A percentile compares a stretch with the other conserved stretches of the same genome.
Conservation (phyloP, 2,797 vertebrate genomes). For the Enteromius argenteus region DNA sequence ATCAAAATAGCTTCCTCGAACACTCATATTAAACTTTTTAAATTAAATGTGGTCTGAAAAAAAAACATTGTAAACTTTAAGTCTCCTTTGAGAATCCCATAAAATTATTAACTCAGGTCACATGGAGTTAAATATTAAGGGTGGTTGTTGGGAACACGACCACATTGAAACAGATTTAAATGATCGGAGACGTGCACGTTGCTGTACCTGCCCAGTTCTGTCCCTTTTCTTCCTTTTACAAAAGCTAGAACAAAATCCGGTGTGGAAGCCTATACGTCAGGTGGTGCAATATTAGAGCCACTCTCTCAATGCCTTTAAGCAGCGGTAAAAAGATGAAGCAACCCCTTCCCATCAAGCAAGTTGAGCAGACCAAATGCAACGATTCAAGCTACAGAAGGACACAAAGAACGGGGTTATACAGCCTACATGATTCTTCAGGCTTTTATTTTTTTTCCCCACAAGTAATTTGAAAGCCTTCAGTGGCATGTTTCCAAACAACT, state of each 20-base stretch:
- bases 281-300: constrained; percentile 18
- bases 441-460: constrained; percentile 12
- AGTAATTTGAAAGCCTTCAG: constrained; percentile 51
- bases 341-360: constrained; percentile 5
- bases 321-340: constrained; percentile 23
- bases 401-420: constrained; percentile 31
- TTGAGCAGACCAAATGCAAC: constrained; percentile 31
- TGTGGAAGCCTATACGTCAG: constrained; percentile 8
- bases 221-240: constrained; percentile 41
- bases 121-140: neutral
- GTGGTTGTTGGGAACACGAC: neutral
- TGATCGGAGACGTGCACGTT: constrained; percentile 1
- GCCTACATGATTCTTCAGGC: constrained; percentile 52
- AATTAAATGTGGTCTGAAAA: constrained; percentile 36
- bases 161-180: constrained; percentile 24
- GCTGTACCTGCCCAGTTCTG: neutral
- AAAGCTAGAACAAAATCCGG: constrained; percentile 40
- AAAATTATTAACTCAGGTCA: constrained; percentile 7
- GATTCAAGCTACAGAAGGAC: constrained; percentile 43
- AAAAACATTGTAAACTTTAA: constrained; percentile 35
- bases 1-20: constrained; percentile 50
- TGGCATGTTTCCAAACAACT: constrained; percentile 51
- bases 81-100: constrained; percentile 16
- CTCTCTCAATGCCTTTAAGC: constrained; percentile 3
- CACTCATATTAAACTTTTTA: constrained; percentile 23